A percentile compares a stretch with the other conserved stretches of the same genome.
These are phyloP conservation scores for Drosophila parvula DNA, from an alignment of 1,140 invertebrate genomes.

Conservation along the genomic window DNA sequence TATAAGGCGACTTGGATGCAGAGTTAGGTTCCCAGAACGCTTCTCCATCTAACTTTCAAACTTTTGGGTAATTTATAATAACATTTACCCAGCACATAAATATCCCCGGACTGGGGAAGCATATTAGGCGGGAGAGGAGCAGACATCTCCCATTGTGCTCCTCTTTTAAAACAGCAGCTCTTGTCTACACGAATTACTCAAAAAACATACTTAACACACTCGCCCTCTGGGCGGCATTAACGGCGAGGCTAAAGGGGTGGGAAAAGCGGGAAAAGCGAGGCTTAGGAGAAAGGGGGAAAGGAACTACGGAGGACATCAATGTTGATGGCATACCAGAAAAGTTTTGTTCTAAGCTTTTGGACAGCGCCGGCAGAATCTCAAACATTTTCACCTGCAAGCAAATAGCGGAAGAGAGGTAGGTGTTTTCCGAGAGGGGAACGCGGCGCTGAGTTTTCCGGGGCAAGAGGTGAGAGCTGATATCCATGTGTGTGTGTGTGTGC, in stretches of 20 bases:
- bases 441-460: slow-evolving; percentile 16
- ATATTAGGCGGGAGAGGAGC: slow-evolving; percentile 4
- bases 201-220: slow-evolving; percentile 69
- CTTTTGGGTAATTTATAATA: slow-evolving; percentile 44
- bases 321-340: slow-evolving; percentile 73
- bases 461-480: slow-evolving; percentile 10
- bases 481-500: slow-evolving; percentile 12
- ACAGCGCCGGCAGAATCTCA: slow-evolving; percentile 63
- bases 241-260: slow-evolving; percentile 1
- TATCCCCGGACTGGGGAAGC: slow-evolving; percentile 8
- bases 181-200: slow-evolving; percentile 61
- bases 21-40: background rate
- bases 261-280: slow-evolving; percentile 8
- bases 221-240: slow-evolving; percentile 15
- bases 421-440: slow-evolving; percentile 21
- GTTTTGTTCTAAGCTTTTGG: slow-evolving; percentile 81
- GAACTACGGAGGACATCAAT: slow-evolving; percentile 63
- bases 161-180: slow-evolving; percentile 38
- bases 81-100: slow-evolving; percentile 35
- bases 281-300: slow-evolving; percentile 17
- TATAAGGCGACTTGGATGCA: slow-evolving; percentile 1
- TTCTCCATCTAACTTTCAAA: slow-evolving; percentile 16
- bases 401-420: slow-evolving; percentile 43
- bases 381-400: slow-evolving; percentile 76
- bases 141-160: slow-evolving; percentile 34